Conservation (phyloP, 2,797 vertebrate genomes). For the Prionace glauca region DNA sequence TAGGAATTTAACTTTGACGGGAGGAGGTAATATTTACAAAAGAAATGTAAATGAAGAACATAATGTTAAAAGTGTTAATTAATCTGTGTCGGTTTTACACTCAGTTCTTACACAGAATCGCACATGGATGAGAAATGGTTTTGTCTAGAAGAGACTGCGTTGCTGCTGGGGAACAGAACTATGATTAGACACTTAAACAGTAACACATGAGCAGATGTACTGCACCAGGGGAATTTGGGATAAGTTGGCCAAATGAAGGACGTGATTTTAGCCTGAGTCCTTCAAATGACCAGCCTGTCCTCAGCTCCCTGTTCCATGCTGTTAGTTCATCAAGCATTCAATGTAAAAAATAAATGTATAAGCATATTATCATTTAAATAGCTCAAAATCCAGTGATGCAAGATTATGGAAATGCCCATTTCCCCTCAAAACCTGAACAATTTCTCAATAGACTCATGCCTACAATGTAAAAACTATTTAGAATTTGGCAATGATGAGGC, state of each 20-base stretch:
- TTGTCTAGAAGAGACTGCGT: background rate
- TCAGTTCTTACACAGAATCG: background rate
- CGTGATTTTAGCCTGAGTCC: background rate
- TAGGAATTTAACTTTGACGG: conserved; percentile 22
- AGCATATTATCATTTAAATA: background rate
- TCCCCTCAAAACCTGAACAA: background rate
- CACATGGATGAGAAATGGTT: conserved; percentile 28
- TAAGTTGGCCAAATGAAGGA: conserved; percentile 16
- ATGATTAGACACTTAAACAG: conserved; percentile 5
- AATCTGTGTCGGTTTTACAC: background rate
- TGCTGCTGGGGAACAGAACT: conserved; percentile 1
- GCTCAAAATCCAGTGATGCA: background rate
- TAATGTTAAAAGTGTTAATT: background rate
- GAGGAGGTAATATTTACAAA: background rate
- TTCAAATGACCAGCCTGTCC: background rate
- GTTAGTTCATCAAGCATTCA: background rate
- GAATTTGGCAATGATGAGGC: background rate
- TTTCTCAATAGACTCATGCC: background rate
- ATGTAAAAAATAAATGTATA: background rate
- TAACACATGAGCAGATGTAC: background rate
- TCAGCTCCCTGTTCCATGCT: background rate
- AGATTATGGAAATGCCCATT: background rate
- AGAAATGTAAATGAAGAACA: background rate
- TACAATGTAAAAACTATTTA: background rate
- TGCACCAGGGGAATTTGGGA: background rate